phyloP scores from a whole-genome alignment of 1,140 invertebrate genomes.

The Microplitis demolitor region DNA sequence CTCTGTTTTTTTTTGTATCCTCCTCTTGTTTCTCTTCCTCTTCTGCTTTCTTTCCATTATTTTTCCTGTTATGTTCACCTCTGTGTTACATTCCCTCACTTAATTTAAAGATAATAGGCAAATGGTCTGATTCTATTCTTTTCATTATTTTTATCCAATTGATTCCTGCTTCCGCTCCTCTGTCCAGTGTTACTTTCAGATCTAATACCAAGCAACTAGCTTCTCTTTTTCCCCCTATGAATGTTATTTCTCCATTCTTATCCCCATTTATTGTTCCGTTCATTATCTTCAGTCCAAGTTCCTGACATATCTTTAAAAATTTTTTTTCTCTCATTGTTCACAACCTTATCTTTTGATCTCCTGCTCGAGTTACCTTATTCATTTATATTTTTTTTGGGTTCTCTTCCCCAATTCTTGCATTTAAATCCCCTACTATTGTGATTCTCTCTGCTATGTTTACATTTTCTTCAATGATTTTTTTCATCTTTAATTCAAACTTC shows the following conservation, averaged over 20 bases:
- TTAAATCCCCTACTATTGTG: slow-evolving; percentile 19
- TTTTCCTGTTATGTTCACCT: slow-evolving; percentile 8
- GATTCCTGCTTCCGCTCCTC: background rate
- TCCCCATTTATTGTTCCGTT: background rate
- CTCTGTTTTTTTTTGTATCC: slow-evolving; percentile 20
- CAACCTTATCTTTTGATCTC: slow-evolving; percentile 10
- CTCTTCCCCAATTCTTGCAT: slow-evolving; percentile 20
- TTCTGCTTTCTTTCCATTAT: slow-evolving; percentile 38
- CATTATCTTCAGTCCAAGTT: background rate
- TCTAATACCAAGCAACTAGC: slow-evolving; percentile 2
- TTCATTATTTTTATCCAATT: background rate
- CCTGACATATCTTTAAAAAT: slow-evolving; percentile 7
- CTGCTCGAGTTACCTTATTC: background rate
- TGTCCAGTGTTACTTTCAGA: background rate
- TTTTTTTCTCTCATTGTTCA: slow-evolving; percentile 18
- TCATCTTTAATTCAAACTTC: no score
- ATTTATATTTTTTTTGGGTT: background rate
- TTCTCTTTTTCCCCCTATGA: background rate
- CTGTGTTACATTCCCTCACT: no score
- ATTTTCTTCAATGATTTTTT: no score
- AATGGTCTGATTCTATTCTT: slow-evolving; percentile 14
- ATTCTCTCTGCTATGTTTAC: no score
- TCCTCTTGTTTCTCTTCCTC: slow-evolving; percentile 36
- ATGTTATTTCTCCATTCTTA: slow-evolving; percentile 12
- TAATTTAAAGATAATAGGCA: background rate